These are phyloP conservation scores for Mesitornis unicolor DNA, from an alignment of 2,113 vertebrate species.

Conservation along the genomic window DNA sequence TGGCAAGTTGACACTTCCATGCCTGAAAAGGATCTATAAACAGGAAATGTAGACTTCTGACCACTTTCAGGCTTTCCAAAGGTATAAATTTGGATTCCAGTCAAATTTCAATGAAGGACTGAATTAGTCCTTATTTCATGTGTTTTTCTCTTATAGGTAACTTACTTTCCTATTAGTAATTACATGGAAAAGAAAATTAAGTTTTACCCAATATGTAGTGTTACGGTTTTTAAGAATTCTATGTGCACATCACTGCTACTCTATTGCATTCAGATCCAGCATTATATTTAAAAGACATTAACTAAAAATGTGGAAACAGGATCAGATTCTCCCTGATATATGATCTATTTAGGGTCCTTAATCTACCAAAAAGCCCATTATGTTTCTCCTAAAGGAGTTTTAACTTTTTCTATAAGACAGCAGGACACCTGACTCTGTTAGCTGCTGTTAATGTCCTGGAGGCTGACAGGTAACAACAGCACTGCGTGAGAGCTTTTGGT, in stretches of 20 bases:
- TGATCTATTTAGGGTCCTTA: neutral
- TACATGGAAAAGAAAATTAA: neutral
- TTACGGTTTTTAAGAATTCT: neutral
- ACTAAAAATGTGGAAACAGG: neutral
- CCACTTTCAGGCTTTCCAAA: neutral
- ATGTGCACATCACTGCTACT: neutral
- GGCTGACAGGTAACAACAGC: neutral
- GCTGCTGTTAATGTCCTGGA: neutral
- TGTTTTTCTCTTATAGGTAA: neutral
- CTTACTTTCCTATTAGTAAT: neutral
- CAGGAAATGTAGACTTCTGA: neutral
- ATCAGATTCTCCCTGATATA: neutral
- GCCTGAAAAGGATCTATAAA: neutral
- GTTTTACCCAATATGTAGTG: neutral
- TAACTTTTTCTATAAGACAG: neutral
- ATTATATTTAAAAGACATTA: neutral
- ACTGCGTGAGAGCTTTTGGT: neutral
- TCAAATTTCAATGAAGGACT: neutral
- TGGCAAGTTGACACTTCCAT: neutral
- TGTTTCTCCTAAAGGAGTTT: neutral
- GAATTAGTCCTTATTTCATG: neutral
- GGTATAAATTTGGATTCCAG: neutral
- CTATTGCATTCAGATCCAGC: neutral
- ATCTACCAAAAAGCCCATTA: neutral
- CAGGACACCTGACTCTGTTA: neutral